Percentiles rank a stretch among this genome's conserved stretches.
Conservation (phyloP, 2,113 vertebrate species). For the Mormoops blainvillei region DNA sequence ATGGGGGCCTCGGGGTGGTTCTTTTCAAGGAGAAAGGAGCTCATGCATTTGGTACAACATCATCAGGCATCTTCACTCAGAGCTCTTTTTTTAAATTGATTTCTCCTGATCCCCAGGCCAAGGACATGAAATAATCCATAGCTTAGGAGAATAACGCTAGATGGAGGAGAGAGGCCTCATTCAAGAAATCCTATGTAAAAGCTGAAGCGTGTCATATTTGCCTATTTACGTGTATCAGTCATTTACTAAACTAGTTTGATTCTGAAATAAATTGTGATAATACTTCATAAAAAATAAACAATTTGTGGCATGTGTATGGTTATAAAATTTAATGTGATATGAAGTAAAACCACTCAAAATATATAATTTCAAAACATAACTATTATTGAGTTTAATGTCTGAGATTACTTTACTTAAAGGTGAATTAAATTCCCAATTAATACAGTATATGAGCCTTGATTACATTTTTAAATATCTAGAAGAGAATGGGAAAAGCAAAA, state of each 20-base stretch:
- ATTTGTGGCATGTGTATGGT: neutral
- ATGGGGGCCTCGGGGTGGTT: constrained; percentile 35
- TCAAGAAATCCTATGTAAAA: constrained; percentile 22
- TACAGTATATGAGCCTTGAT: neutral
- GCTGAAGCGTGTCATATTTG: neutral
- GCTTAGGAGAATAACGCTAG: neutral
- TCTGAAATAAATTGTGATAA: constrained; percentile 11
- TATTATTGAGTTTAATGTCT: neutral
- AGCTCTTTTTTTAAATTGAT: neutral
- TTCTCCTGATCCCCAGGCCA: constrained; percentile 14
- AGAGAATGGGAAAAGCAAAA: neutral
- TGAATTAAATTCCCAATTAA: neutral
- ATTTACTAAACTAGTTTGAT: neutral
- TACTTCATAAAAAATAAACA: neutral
- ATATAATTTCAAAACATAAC: neutral
- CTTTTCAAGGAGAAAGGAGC: constrained; percentile 31
- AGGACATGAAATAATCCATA: neutral
- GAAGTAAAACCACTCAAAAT: neutral
- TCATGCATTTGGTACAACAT: neutral
- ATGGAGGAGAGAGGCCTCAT: neutral
- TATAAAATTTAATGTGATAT: neutral
- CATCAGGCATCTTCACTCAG: neutral
- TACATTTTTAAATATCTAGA: neutral
- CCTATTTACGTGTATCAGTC: neutral
- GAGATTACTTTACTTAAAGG: neutral